phyloP scores from a whole-genome alignment of 2,888 invertebrate genomes.

The Teleogryllus oceanicus region DNA sequence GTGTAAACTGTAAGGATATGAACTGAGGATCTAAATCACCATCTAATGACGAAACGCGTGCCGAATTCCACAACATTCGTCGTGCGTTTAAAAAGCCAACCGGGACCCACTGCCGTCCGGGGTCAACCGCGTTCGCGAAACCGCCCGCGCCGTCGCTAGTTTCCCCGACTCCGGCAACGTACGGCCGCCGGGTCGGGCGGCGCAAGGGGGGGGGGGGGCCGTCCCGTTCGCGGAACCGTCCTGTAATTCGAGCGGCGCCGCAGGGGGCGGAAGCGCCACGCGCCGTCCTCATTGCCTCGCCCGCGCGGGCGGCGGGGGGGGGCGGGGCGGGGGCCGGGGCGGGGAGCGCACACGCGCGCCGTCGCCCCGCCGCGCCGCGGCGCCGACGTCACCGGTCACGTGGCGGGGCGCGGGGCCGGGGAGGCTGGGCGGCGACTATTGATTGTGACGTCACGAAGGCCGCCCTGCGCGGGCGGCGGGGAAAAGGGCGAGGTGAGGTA shows the following conservation, averaged over 20 bases:
- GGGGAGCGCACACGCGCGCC: slow-evolving; percentile 19
- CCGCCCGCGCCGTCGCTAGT: too few relatives aligned
- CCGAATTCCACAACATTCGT: too few relatives aligned
- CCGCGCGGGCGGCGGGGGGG: neutral
- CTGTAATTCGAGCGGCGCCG: neutral
- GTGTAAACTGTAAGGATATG: too few relatives aligned
- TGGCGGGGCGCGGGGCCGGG: neutral
- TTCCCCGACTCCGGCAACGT: neutral
- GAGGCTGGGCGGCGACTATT: slow-evolving; percentile 28
- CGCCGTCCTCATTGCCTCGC: neutral
- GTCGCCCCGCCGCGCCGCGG: neutral
- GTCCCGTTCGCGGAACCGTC: neutral
- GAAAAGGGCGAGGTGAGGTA: slow-evolving; percentile 21
- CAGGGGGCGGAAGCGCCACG: neutral
- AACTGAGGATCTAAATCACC: too few relatives aligned
- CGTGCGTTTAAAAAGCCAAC: too few relatives aligned
- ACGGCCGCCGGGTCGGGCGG: too few relatives aligned
- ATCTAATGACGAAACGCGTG: too few relatives aligned
- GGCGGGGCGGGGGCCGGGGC: neutral
- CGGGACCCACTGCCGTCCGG: too few relatives aligned
- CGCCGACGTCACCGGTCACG: slow-evolving; percentile 26
- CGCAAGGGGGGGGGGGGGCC: neutral
- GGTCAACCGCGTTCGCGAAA: too few relatives aligned
- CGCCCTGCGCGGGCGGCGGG: slow-evolving; percentile 11
- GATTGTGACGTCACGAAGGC: slow-evolving; percentile 32